These are phyloP conservation scores for Rhynchomys soricoides DNA, from an alignment of 2,113 vertebrate genomes.

Conservation along the genomic window DNA sequence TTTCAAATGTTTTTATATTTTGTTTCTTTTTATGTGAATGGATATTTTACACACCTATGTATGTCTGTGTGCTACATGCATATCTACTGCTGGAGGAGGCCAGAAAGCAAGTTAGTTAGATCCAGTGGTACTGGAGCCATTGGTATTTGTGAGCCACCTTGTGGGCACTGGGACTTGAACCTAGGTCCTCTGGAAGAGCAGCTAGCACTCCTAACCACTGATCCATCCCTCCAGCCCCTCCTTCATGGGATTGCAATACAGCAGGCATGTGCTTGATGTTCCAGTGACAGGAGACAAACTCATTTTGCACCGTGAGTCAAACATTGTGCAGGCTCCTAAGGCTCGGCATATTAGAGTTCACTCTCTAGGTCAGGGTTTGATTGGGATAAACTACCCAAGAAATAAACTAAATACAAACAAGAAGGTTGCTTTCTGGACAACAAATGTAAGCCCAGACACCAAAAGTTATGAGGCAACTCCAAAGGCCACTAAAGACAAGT, in stretches of 20 bases:
- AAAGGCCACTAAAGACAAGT: background rate
- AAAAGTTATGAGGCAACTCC: background rate
- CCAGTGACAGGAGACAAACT: background rate
- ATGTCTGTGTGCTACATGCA: background rate
- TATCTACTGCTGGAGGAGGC: background rate
- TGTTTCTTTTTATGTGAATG: background rate
- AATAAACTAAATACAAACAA: background rate
- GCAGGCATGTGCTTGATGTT: background rate
- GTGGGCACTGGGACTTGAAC: too few species aligned
- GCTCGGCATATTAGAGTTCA: too few species aligned
- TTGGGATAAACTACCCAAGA: background rate
- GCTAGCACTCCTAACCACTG: background rate
- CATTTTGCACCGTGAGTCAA: background rate
- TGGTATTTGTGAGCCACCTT: too few species aligned
- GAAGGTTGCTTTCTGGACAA: background rate
- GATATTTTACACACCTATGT: accelerated
- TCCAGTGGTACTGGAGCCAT: too few species aligned
- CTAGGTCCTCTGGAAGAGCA: too few species aligned
- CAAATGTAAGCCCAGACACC: too few species aligned
- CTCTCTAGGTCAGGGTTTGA: background rate
- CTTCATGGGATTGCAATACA: background rate
- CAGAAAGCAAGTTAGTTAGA: background rate
- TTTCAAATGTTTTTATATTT: too few species aligned
- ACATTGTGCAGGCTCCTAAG: too few species aligned
- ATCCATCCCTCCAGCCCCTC: background rate